phyloP scores from a whole-genome alignment of 2,113 vertebrate genomes.

The Gobius niger region DNA sequence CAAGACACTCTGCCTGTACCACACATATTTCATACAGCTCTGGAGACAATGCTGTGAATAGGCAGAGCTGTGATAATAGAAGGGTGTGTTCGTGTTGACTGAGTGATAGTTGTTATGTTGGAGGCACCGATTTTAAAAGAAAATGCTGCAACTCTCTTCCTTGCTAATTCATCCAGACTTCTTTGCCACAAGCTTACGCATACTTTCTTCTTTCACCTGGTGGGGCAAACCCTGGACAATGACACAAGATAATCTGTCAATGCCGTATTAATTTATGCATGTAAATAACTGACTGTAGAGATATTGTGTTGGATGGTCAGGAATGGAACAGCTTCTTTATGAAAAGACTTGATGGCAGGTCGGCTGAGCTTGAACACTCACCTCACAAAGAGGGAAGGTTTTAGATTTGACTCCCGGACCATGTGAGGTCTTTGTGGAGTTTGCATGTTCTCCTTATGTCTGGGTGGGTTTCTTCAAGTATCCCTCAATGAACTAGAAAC shows the following conservation, averaged over 20 bases:
- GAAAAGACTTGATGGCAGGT: background rate
- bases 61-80: background rate
- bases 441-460: too few species aligned
- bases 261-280: too few species aligned
- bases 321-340: background rate
- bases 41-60: conserved; percentile 23
- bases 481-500: too few species aligned
- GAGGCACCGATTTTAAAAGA: conserved; percentile 13
- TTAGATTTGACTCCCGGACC: too few species aligned
- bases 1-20: conserved; percentile 13
- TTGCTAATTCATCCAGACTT: background rate
- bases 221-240: too few species aligned
- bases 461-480: too few species aligned
- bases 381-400: too few species aligned
- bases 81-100: conserved; percentile 4
- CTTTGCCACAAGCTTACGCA: background rate
- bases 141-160: background rate
- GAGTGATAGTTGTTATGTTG: conserved; percentile 13
- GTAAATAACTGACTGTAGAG: background rate
- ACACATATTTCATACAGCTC: conserved; percentile 4
- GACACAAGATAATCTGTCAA: too few species aligned
- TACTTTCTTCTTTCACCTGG: too few species aligned
- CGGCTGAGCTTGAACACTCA: background rate
- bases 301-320: background rate
- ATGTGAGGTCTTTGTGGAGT: too few species aligned